phyloP scores from a whole-genome alignment of 2,113 vertebrate species.

The Neolamprologus modestus region DNA sequence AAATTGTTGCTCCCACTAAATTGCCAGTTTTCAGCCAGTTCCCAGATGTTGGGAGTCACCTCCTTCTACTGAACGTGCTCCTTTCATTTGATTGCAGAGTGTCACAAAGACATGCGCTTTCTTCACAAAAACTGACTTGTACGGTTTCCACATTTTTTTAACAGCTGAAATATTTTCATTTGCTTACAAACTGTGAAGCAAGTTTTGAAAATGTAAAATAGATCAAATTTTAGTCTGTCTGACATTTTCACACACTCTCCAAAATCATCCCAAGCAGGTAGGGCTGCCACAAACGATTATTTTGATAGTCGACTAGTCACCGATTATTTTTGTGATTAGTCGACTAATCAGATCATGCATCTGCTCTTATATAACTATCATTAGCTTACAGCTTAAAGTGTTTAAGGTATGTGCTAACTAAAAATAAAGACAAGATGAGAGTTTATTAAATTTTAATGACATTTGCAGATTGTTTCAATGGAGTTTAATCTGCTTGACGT shows the following conservation, averaged over 20 bases:
- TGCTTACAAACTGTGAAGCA: background rate
- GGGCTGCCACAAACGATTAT: no score
- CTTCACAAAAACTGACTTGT: background rate
- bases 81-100: background rate
- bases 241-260: background rate
- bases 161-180: background rate
- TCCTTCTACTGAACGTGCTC: background rate
- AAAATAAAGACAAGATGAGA: no score
- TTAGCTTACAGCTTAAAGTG: no score
- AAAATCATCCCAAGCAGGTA: background rate
- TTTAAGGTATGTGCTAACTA: no score
- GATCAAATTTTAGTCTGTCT: background rate
- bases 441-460: no score
- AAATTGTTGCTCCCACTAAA: background rate
- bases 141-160: background rate
- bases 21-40: background rate
- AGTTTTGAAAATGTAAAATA: background rate
- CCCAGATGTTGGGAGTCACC: background rate
- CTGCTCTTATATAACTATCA: no score
- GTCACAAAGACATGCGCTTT: rapidly evolving
- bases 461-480: no score
- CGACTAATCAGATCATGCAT: no score
- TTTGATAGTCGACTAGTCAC: no score
- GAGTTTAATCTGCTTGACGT: no score
- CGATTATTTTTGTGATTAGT: no score